phyloP scores from a whole-genome alignment of 2,888 invertebrate species.

The Drosophila leonis region DNA sequence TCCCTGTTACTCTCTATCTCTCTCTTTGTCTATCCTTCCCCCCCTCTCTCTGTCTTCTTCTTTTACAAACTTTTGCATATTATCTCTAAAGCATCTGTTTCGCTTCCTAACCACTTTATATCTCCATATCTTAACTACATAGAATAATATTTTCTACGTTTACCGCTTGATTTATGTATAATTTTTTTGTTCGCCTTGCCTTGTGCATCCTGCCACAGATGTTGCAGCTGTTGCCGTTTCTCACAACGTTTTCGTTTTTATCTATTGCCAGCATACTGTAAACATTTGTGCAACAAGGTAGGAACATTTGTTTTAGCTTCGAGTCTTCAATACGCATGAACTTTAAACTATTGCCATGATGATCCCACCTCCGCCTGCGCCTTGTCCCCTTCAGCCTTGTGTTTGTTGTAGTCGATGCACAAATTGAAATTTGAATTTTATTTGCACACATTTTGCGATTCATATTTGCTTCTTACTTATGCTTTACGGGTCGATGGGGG shows the following conservation, averaged over 20 bases:
- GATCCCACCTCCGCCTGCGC: not conserved
- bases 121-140: conserved; percentile 8
- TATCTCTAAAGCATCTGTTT: not conserved
- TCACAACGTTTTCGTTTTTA: not conserved
- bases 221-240: not conserved
- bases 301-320: conserved; percentile 74
- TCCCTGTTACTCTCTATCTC: not conserved
- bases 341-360: conserved; percentile 18
- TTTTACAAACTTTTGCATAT: not conserved
- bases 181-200: conserved; percentile 12
- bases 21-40: not conserved
- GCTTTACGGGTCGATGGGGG: conserved; percentile 1
- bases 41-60: not conserved
- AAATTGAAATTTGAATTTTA: conserved; percentile 79
- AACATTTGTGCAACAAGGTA: conserved; percentile 75
- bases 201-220: conserved; percentile 7
- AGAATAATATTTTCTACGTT: conserved; percentile 3
- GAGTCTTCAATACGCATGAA: conserved; percentile 64
- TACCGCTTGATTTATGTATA: conserved; percentile 21
- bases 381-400: not conserved
- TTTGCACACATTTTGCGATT: conserved; percentile 67
- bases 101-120: conserved; percentile 3
- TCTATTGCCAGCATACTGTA: conserved; percentile 52
- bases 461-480: conserved; percentile 61
- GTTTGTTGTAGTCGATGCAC: conserved; percentile 40